These are phyloP conservation scores for Bufo bufo DNA, from an alignment of 2,113 vertebrate genomes.

Conservation along the genomic window DNA sequence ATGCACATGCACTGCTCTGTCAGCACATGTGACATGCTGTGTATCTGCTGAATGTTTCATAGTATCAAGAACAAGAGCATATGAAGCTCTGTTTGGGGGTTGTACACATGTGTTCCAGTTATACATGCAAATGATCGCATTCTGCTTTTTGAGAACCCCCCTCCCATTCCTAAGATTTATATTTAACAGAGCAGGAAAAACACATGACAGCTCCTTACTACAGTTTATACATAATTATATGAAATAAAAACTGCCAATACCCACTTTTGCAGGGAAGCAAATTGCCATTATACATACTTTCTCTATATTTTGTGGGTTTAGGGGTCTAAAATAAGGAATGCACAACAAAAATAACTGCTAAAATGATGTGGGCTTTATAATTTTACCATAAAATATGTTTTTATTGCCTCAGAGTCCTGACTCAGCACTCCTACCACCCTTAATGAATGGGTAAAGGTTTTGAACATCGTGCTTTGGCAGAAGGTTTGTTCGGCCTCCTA, in stretches of 20 bases:
- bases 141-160: too few relatives aligned
- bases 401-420: slow-evolving; percentile 30
- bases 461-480: slow-evolving; percentile 49
- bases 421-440: slow-evolving; percentile 47
- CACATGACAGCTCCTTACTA: slow-evolving; percentile 19
- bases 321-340: slow-evolving; percentile 46
- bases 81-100: too few relatives aligned
- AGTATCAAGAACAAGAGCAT: too few relatives aligned
- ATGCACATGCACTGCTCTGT: too few relatives aligned
- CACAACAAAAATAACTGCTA: slow-evolving; percentile 51
- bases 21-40: too few relatives aligned
- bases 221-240: slow-evolving; percentile 45
- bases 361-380: slow-evolving; percentile 45
- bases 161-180: background rate
- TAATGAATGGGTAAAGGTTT: slow-evolving; percentile 53
- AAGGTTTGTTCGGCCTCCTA: slow-evolving; percentile 7
- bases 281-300: slow-evolving; percentile 45
- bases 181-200: background rate
- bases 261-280: slow-evolving; percentile 9
- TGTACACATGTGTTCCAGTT: too few relatives aligned
- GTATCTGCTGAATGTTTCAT: too few relatives aligned
- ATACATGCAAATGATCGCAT: too few relatives aligned
- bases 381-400: slow-evolving; percentile 54
- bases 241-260: slow-evolving; percentile 10
- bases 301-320: slow-evolving; percentile 52